A percentile compares a stretch with the other conserved stretches of the same genome.
Evolutionary conservation across 2,888 invertebrate species (phyloP).

Genomic region (Heliothis peltigera): DNA sequence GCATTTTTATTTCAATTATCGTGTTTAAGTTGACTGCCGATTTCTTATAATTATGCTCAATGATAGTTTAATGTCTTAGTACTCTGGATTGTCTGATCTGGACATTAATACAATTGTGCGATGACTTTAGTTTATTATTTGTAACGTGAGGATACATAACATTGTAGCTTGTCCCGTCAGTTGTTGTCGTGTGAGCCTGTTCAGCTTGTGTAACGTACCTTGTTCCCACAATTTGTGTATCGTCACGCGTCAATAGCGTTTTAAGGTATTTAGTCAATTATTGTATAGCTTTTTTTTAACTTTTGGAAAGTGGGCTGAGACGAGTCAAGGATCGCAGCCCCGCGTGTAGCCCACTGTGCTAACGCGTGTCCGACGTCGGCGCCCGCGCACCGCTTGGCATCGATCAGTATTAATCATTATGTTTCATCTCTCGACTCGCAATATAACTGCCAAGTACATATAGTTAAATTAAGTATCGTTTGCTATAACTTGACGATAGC

Average conservation of each 20-base stretch:
- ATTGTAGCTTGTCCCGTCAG: conserved; percentile 44
- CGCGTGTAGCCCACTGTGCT: conserved; percentile 64
- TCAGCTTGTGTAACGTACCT: conserved; percentile 11
- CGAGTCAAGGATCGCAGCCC: conserved; percentile 76
- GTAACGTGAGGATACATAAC: conserved; percentile 61
- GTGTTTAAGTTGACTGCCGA: conserved; percentile 86
- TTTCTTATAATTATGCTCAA: conserved; percentile 88
- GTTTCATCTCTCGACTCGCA: conserved; percentile 67
- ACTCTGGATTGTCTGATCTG: conserved; percentile 72
- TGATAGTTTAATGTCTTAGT: conserved; percentile 79
- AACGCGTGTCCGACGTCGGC: conserved; percentile 30
- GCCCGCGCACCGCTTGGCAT: conserved; percentile 77
- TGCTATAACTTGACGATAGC: conserved; percentile 70
- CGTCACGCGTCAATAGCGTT: conserved; percentile 75
- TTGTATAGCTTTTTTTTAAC: conserved; percentile 84
- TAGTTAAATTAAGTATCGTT: conserved; percentile 67
- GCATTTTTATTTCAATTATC: conserved; percentile 81
- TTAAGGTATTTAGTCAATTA: conserved; percentile 90
- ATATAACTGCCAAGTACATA: conserved; percentile 72
- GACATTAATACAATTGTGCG: conserved; percentile 73
- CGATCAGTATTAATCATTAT: conserved; percentile 84
- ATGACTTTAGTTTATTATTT: conserved; percentile 82
- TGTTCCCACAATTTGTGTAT: conserved; percentile 60
- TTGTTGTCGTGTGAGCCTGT: conserved; percentile 28
- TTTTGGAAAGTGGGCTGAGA: conserved; percentile 75